phyloP scores from a whole-genome alignment of 2,797 vertebrate species.

The Notamacropus eugenii region DNA sequence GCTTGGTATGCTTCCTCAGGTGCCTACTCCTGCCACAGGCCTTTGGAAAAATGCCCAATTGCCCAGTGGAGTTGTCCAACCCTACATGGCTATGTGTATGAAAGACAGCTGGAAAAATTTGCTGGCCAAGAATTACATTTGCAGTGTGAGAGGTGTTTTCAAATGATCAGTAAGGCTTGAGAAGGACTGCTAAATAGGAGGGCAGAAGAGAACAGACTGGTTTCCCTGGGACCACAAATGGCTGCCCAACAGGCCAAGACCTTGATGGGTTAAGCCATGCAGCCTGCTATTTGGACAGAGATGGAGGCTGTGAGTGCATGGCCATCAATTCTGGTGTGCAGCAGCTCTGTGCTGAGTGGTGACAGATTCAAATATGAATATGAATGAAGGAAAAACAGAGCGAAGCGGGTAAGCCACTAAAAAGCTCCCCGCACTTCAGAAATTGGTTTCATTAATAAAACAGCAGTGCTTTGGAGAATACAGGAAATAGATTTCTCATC shows the following conservation, averaged over 20 bases:
- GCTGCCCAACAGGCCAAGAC: background rate
- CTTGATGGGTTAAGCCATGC: background rate
- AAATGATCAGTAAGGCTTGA: background rate
- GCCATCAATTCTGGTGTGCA: background rate
- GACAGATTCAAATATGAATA: conserved; percentile 1
- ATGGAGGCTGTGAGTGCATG: background rate
- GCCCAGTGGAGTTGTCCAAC: background rate
- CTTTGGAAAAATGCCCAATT: conserved; percentile 31
- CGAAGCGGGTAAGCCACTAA: conserved; percentile 12
- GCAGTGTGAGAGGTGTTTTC: background rate
- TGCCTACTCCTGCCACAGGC: background rate
- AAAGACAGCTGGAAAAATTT: conserved; percentile 1
- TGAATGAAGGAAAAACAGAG: conserved; percentile 23
- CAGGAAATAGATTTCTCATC: conserved; percentile 9
- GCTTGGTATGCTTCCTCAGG: background rate
- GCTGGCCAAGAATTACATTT: conserved; percentile 7
- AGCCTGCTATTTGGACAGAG: background rate
- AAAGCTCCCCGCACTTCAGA: background rate
- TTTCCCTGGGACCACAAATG: background rate
- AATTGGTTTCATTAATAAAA: conserved; percentile 36
- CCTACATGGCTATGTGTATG: conserved; percentile 4
- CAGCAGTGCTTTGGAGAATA: background rate
- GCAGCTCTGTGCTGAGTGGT: background rate
- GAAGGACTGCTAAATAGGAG: background rate
- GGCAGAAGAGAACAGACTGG: background rate